phyloP scores from a whole-genome alignment of 2,113 vertebrate genomes.

The Xiphorhynchus elegans region DNA sequence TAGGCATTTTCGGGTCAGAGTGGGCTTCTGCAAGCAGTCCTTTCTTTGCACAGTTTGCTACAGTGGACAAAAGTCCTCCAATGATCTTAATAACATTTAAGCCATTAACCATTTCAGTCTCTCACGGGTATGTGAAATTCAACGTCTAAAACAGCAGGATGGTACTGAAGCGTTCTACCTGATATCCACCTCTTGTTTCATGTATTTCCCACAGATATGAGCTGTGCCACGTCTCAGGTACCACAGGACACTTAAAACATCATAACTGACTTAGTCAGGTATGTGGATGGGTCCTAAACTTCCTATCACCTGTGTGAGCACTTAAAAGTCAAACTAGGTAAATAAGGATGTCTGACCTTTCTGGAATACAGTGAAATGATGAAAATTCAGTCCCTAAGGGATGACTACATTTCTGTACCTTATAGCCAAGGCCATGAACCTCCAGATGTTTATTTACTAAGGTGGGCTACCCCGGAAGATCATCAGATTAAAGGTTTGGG shows the following conservation, averaged over 20 bases:
- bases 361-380: background rate
- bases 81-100: background rate
- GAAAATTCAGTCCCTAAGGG: background rate
- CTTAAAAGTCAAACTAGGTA: background rate
- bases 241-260: background rate
- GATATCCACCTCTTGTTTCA: background rate
- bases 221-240: background rate
- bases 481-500: background rate
- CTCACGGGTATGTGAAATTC: background rate
- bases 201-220: background rate
- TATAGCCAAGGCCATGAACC: background rate
- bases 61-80: background rate
- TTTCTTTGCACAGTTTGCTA: background rate
- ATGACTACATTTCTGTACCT: background rate
- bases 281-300: background rate
- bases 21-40: background rate
- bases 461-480: background rate
- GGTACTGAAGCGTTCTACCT: fast-evolving
- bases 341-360: background rate
- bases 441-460: background rate
- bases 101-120: background rate
- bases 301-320: background rate
- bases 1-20: background rate
- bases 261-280: background rate
- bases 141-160: background rate